Evolutionary conservation across 2,113 vertebrate genomes (phyloP).

Genomic region (Catharus bicknelli): DNA sequence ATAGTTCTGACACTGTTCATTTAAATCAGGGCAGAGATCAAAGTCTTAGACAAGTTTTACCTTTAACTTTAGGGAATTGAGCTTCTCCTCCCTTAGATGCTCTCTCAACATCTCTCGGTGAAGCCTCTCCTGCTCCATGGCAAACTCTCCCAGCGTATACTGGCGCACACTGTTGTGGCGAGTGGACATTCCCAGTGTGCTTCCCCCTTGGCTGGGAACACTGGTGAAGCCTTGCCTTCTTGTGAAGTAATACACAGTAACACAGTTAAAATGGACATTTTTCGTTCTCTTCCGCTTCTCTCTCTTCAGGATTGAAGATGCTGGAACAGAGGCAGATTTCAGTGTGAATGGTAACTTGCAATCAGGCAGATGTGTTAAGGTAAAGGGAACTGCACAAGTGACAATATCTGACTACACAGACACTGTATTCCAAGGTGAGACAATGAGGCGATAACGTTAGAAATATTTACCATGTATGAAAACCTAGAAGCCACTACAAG

Average conservation of each 20-base stretch:
- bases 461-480: background rate
- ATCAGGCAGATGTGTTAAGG: background rate
- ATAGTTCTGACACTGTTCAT: background rate
- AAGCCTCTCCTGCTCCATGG: slow-evolving; percentile 91
- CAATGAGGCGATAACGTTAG: fast-evolving
- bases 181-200: slow-evolving; percentile 96
- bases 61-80: slow-evolving; percentile 93
- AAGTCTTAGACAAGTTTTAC: slow-evolving; percentile 66
- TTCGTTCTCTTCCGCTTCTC: slow-evolving; percentile 92
- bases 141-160: slow-evolving; percentile 94
- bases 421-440: background rate
- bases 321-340: slow-evolving; percentile 70
- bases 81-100: slow-evolving; percentile 95
- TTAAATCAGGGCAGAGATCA: background rate
- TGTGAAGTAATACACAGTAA: slow-evolving; percentile 97
- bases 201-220: slow-evolving; percentile 97
- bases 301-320: slow-evolving; percentile 92
- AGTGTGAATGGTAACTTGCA: background rate
- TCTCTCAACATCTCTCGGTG: slow-evolving; percentile 95
- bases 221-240: slow-evolving; percentile 97
- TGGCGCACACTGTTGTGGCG: slow-evolving; percentile 93
- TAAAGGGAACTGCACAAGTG: background rate
- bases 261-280: slow-evolving; percentile 96
- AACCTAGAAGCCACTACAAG: background rate
- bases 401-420: background rate